Base-by-base conservation (phyloP, 2,113 vertebrate genomes). In the Xiphophorus maculatus region DNA sequence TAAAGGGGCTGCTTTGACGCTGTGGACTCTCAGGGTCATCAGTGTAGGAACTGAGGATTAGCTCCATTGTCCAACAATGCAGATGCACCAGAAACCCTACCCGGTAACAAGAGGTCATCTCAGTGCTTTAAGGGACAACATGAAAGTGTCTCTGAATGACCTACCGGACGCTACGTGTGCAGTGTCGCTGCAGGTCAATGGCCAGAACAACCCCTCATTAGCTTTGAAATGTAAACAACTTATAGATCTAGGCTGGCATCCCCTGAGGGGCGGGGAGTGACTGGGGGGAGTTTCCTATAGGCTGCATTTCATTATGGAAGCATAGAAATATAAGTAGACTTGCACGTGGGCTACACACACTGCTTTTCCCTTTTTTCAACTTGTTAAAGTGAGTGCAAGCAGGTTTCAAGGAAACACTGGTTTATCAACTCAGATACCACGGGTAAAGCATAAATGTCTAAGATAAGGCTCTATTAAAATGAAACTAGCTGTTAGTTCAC, bases 11-110 rank as follows among this genome's bases (percentile, higher is more conserved):
- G 63, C 28, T 68, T 13, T 0, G 12, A 54, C 71, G 28, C 65
- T 25, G 19, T 44, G 27, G 5, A 19, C 62, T 81, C 76, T 81
- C 80, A 82, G 33, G 74, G 86, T 51, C 71, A 11, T 30, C 3
- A 9, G 30, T 33, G 37, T 1, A 71, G 64, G 69, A 80, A 58
- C 63, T 29, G 32, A 42, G 80, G 87, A 81, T 85, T 83, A 86
- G 63, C 66, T 63, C 40, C 17, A 0, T 42, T 32, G 78, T 58
- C 51, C 7, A 60, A 61, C 27, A 27, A 13, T 74, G 72, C 65
- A 22, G 33, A 42, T 0, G 54, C 54, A 33, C 3, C 6, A 4
- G 71, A 66, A 73, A 78, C 74, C 73, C 78, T 75, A 73, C 66
- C 79, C 72, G 3, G 75, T 27, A 79, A 89, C 87, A 80, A 27